A percentile compares a stretch with the other conserved stretches of the same genome.
Evolutionary conservation across 1,140 invertebrate species (phyloP).

Genomic region (Radopholus similis): DNA sequence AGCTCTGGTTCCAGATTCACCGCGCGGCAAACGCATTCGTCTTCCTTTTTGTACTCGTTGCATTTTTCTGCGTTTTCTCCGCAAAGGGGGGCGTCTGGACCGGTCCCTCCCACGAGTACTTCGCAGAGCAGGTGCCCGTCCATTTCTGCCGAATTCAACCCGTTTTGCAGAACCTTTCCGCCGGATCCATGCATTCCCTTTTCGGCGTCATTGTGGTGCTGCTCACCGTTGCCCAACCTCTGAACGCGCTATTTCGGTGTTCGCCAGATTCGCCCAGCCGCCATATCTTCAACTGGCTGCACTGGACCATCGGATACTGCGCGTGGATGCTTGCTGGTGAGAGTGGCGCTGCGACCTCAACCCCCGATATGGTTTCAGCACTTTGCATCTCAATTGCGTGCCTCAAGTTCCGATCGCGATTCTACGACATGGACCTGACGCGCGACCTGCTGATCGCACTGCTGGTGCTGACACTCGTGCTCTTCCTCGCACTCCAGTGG

Average conservation of each 20-base stretch:
- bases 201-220: neutral
- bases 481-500: slow-evolving; percentile 2
- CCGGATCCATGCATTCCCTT: neutral
- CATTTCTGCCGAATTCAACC: too few species aligned
- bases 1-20: slow-evolving; percentile 18
- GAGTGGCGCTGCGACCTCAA: neutral
- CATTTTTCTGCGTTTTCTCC: slow-evolving; percentile 8
- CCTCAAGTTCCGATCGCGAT: neutral
- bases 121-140: neutral
- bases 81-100: neutral
- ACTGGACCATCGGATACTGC: neutral
- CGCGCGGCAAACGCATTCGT: neutral
- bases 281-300: slow-evolving; percentile 1
- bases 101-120: neutral
- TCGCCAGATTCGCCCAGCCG: neutral
- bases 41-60: neutral
- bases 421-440: neutral
- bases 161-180: slow-evolving; percentile 10
- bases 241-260: slow-evolving; percentile 4
- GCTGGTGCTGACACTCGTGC: neutral
- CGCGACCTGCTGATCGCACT: neutral
- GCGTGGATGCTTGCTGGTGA: slow-evolving; percentile 9
- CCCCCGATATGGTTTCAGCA: neutral
- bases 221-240: neutral
- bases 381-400: neutral